Evolutionary conservation across 2,888 invertebrate genomes (phyloP).

Genomic region (Zygaena filipendulae): DNA sequence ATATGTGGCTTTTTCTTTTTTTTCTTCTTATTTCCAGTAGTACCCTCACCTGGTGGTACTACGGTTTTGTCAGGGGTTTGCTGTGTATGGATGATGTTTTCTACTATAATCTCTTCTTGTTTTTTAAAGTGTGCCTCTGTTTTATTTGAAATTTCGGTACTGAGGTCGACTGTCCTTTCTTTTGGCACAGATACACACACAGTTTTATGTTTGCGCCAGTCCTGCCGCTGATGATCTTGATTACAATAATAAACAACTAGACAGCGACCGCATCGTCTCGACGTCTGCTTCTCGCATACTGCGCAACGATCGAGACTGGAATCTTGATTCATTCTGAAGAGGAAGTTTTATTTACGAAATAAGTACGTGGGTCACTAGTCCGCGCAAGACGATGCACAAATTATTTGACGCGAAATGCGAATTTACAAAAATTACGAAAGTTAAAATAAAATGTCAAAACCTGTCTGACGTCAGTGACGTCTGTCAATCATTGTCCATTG

Average conservation of each 20-base stretch:
- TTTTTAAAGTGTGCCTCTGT: too few species aligned
- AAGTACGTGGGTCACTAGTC: too few species aligned
- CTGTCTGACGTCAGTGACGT: too few species aligned
- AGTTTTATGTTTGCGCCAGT: constrained; percentile 82
- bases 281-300: constrained; percentile 71
- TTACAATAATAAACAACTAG: constrained; percentile 81
- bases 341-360: too few species aligned
- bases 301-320: constrained; percentile 61
- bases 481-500: too few species aligned
- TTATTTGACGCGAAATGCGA: too few species aligned
- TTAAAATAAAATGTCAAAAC: too few species aligned
- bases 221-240: constrained; percentile 80
- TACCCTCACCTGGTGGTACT: too few species aligned
- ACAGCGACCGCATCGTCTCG: constrained; percentile 81
- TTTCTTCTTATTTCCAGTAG: too few species aligned
- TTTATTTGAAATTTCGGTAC: too few species aligned
- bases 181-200: constrained; percentile 69
- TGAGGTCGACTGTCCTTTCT: constrained; percentile 1
- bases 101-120: background rate
- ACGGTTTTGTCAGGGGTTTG: background rate
- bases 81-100: background rate
- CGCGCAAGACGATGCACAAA: too few species aligned
- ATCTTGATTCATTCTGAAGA: constrained; percentile 63
- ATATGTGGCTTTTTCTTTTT: constrained; percentile 28
- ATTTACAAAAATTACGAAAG: too few species aligned